Evolutionary conservation across 1,140 invertebrate genomes (phyloP).

Genomic region (Caenorhabditis elegans): WBcel235 BX284604.4:17450501-17451000

Average conservation of each 20-base stretch:
- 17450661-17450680: no score
- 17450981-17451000: neutral
- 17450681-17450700: no score
- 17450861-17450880: neutral
- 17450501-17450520: neutral
- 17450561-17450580: no score
- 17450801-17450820: neutral
- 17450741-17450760: no score
- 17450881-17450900: neutral
- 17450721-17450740: no score
- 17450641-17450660: no score
- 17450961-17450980: conserved; percentile 16
- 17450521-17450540: neutral
- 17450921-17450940: neutral
- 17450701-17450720: no score
- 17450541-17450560: neutral
- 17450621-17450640: no score
- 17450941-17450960: conserved; percentile 17
- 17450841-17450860: conserved; percentile 4
- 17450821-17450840: neutral
- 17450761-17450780: no score
- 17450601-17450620: no score
- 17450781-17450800: neutral
- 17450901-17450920: neutral
- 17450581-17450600: no score